Percentiles rank a stretch among this genome's conserved stretches.
phyloP scores from a whole-genome alignment of 2,797 vertebrate species.

The Tangara arthus region DNA sequence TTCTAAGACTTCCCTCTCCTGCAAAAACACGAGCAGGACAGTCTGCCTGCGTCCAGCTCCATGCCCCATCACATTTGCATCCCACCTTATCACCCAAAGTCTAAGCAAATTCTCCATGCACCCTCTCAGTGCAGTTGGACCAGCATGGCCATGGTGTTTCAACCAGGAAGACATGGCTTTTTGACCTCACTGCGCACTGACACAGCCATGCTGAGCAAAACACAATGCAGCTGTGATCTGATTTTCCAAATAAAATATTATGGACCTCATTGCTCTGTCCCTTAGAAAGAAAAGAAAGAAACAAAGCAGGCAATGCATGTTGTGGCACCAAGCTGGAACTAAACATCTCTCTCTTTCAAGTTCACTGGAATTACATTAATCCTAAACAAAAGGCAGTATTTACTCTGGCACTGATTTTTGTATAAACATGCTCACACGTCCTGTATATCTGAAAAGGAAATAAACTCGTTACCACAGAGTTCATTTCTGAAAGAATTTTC shows the following conservation, averaged over 20 bases:
- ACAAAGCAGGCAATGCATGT: not conserved
- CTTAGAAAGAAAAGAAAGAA: not conserved
- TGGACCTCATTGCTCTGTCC: not conserved
- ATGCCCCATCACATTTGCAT: not conserved
- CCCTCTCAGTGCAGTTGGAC: not conserved
- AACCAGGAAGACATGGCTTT: not conserved
- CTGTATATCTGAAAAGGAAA: constrained; percentile 9
- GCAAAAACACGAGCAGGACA: rapidly evolving
- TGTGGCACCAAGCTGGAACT: constrained; percentile 4
- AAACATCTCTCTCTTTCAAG: constrained; percentile 46
- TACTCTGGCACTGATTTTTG: constrained; percentile 47
- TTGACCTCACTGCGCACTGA: not conserved
- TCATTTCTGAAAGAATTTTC: constrained; percentile 1
- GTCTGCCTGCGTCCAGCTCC: not conserved
- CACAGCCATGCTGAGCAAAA: not conserved
- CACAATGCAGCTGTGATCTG: not conserved
- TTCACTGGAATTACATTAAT: constrained; percentile 30
- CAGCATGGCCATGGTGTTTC: not conserved
- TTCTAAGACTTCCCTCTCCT: not conserved
- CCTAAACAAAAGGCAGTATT: constrained; percentile 30
- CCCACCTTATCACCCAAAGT: not conserved
- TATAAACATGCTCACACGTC: not conserved
- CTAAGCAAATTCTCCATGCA: not conserved
- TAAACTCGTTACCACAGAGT: not conserved
- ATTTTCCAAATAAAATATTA: not conserved